These are phyloP conservation scores for Acanthochromis polyacanthus DNA, from an alignment of 2,113 vertebrate species.

Conservation along the genomic window DNA sequence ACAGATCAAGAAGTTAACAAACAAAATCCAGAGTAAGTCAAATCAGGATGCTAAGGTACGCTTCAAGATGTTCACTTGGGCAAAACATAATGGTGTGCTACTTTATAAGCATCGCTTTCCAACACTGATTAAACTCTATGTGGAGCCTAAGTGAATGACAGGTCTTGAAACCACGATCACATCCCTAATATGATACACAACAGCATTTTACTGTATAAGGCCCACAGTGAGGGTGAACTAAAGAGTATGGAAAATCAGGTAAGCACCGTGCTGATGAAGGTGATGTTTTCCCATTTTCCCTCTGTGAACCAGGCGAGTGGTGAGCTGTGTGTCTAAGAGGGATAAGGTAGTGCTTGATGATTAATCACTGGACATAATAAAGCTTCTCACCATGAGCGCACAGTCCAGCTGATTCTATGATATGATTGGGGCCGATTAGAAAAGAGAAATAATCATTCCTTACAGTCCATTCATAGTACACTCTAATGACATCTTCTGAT, in stretches of 20 bases:
- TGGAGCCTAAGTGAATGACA: not conserved
- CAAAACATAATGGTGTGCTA: slow-evolving; percentile 5
- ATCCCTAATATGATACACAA: slow-evolving; percentile 32
- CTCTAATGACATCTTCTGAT: slow-evolving; percentile 82
- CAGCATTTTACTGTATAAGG: slow-evolving; percentile 17
- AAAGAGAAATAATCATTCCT: slow-evolving; percentile 79
- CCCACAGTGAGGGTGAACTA: slow-evolving; percentile 18
- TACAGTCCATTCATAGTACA: slow-evolving; percentile 76
- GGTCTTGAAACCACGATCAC: slow-evolving; percentile 19
- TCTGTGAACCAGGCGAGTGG: slow-evolving; percentile 47
- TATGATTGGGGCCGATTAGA: slow-evolving; percentile 78
- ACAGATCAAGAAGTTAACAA: slow-evolving; percentile 54
- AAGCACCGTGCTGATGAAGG: slow-evolving; percentile 57
- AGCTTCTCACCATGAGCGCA: slow-evolving; percentile 74
- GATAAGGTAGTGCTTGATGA: slow-evolving; percentile 75
- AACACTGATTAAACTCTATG: slow-evolving; percentile 14
- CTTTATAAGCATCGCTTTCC: slow-evolving; percentile 8
- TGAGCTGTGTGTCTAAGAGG: slow-evolving; percentile 66
- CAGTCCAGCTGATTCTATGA: slow-evolving; percentile 79
- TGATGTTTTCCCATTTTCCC: slow-evolving; percentile 55
- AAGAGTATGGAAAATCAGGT: slow-evolving; percentile 50
- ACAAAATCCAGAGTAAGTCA: slow-evolving; percentile 39
- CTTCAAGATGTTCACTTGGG: slow-evolving; percentile 3
- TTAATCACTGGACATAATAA: slow-evolving; percentile 82
- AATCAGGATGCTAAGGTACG: slow-evolving; percentile 29